A percentile compares a stretch with the other conserved stretches of the same genome.
Conservation (phyloP, 2,888 invertebrate species). For the Mythimna albipuncta region DNA sequence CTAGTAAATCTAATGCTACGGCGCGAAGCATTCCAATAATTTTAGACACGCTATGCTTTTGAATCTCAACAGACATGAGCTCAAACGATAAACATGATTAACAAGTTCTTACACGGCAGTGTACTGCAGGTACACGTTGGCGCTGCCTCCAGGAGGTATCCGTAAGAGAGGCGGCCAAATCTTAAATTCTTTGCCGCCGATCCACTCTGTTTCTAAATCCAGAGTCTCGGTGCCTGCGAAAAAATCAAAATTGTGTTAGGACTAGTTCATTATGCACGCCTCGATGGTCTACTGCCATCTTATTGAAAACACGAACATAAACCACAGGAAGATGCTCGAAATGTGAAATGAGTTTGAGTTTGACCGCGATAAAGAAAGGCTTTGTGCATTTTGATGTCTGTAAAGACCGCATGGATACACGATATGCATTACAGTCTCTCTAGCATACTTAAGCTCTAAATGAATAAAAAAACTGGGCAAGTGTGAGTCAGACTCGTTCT, state of each 20-base stretch:
- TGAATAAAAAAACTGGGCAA: too few relatives aligned
- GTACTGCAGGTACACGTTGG: slow-evolving; percentile 77
- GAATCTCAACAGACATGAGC: not conserved
- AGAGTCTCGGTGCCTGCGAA: slow-evolving; percentile 68
- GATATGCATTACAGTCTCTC: not conserved
- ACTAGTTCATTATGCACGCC: not conserved
- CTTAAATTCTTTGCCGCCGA: slow-evolving; percentile 70
- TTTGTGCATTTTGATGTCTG: not conserved
- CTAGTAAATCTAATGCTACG: not conserved
- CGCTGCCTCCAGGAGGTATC: slow-evolving; percentile 66
- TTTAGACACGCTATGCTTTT: not conserved
- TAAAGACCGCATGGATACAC: not conserved
- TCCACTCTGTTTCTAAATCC: slow-evolving; percentile 67
- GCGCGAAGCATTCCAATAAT: not conserved
- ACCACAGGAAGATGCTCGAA: not conserved
- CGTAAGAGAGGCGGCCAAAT: slow-evolving; percentile 72
- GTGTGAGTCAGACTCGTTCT: too few relatives aligned
- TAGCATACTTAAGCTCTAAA: too few relatives aligned
- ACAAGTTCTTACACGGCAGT: slow-evolving; percentile 69
- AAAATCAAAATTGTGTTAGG: not conserved
- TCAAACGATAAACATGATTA: not conserved
- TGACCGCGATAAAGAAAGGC: not conserved
- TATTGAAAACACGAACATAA: too few relatives aligned
- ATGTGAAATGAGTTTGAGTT: not conserved
- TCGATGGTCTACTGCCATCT: not conserved